Evolutionary conservation across 2,888 invertebrate genomes (phyloP).

Genomic region (Morpho deidamia): DNA sequence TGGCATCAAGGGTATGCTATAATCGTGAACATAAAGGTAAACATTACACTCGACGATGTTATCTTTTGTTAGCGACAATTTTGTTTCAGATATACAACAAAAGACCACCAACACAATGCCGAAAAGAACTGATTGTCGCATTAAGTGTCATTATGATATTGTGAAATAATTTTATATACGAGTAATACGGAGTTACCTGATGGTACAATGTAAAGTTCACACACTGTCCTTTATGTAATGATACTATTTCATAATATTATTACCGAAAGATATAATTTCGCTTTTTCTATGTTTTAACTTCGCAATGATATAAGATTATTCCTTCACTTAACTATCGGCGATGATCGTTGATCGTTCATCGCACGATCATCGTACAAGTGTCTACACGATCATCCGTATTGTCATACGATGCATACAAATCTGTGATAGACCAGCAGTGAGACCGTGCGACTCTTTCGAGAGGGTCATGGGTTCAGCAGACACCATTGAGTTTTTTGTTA

Average conservation of each 20-base stretch:
- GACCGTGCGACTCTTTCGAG: no score
- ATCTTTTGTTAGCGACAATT: conserved; percentile 49
- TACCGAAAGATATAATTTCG: neutral
- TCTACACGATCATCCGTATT: no score
- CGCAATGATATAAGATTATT: neutral
- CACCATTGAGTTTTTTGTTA: no score
- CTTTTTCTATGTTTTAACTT: neutral
- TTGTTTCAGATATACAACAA: conserved; percentile 42
- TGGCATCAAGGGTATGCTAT: conserved; percentile 20
- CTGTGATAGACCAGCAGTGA: no score
- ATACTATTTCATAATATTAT: conserved; percentile 4
- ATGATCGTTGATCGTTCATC: no score
- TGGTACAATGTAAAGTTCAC: conserved; percentile 2
- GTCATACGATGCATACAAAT: no score
- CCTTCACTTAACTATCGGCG: no score
- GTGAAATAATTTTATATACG: conserved; percentile 37
- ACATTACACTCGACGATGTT: conserved; percentile 35
- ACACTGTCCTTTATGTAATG: conserved; percentile 4
- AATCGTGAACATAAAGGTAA: conserved; percentile 35
- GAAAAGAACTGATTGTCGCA: conserved; percentile 48
- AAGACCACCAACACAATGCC: conserved; percentile 40
- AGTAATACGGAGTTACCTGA: conserved; percentile 29
- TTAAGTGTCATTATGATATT: conserved; percentile 45
- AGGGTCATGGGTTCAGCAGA: no score
- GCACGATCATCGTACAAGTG: no score